phyloP scores from a whole-genome alignment of 37 sponge, comb jelly and placozoan genomes.

The Agelas oroides region DNA sequence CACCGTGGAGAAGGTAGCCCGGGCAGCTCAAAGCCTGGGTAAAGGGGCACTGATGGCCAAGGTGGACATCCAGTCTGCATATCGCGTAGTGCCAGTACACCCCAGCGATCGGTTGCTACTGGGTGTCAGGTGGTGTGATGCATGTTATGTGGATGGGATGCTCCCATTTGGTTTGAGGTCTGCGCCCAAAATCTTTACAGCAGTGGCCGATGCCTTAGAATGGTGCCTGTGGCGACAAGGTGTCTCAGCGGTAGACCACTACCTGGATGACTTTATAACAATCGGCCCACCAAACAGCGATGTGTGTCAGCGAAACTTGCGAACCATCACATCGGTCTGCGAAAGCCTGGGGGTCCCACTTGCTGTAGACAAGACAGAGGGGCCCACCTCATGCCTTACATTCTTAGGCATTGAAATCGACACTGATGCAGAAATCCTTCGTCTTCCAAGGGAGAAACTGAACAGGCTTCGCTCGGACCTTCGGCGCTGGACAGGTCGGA shows the following conservation, averaged over 20 bases:
- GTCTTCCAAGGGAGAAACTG: slow-evolving; percentile 23
- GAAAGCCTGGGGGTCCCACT: slow-evolving; percentile 1
- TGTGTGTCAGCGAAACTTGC: neutral
- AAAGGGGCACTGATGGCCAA: slow-evolving; percentile 16
- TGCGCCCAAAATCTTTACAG: slow-evolving; percentile 37
- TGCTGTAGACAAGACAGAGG: slow-evolving; percentile 16
- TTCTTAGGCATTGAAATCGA: slow-evolving; percentile 23
- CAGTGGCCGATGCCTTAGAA: slow-evolving; percentile 30
- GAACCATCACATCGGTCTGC: neutral
- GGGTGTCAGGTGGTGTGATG: neutral
- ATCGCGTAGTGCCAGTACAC: slow-evolving; percentile 26
- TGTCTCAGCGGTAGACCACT: neutral
- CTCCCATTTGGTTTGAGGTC: slow-evolving; percentile 40
- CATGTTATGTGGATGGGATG: neutral
- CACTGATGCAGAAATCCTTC: neutral
- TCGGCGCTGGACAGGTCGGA: neutral
- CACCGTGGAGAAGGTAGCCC: slow-evolving; percentile 22
- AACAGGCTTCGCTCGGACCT: neutral
- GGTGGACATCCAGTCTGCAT: slow-evolving; percentile 10
- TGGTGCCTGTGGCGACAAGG: slow-evolving; percentile 5
- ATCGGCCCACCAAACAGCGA: neutral
- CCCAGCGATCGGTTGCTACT: neutral
- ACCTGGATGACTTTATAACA: slow-evolving; percentile 28
- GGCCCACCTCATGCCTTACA: slow-evolving; percentile 1
- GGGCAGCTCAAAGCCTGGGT: slow-evolving; percentile 1